These are phyloP conservation scores for Stenoptilia bipunctidactyla DNA, from an alignment of 2,888 invertebrate genomes.

Conservation along the genomic window DNA sequence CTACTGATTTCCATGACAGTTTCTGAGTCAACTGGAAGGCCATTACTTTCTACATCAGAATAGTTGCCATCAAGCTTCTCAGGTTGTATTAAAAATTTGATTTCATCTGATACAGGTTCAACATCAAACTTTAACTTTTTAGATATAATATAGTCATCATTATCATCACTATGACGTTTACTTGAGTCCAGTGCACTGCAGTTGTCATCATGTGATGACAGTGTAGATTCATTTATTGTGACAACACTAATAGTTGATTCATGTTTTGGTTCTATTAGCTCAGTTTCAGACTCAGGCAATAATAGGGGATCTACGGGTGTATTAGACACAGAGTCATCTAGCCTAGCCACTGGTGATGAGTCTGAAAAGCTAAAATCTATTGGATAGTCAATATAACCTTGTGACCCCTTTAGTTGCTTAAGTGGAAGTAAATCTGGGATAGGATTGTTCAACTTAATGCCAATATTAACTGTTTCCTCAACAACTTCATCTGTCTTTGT, in stretches of 20 bases:
- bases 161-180: constrained; percentile 50
- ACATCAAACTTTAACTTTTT: constrained; percentile 54
- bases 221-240: constrained; percentile 46
- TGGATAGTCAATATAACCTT: constrained; percentile 56
- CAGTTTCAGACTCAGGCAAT: constrained; percentile 47
- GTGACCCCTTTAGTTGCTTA: constrained; percentile 40
- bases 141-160: constrained; percentile 33
- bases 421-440: constrained; percentile 59
- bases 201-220: constrained; percentile 42
- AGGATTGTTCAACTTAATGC: constrained; percentile 43
- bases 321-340: constrained; percentile 51
- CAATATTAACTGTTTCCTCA: constrained; percentile 30
- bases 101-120: constrained; percentile 19
- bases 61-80: constrained; percentile 26
- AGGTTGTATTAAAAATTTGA: constrained; percentile 18
- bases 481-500: constrained; percentile 55
- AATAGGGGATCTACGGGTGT: constrained; percentile 60
- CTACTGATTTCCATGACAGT: constrained; percentile 32
- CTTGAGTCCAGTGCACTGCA: constrained; percentile 33
- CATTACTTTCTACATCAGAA: constrained; percentile 39
- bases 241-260: constrained; percentile 50
- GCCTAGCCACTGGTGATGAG: constrained; percentile 43
- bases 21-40: constrained; percentile 14
- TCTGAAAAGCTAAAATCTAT: constrained; percentile 59
- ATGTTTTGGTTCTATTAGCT: constrained; percentile 44